phyloP scores from a whole-genome alignment of 2,113 vertebrate genomes.

The Halcyon senegalensis region DNA sequence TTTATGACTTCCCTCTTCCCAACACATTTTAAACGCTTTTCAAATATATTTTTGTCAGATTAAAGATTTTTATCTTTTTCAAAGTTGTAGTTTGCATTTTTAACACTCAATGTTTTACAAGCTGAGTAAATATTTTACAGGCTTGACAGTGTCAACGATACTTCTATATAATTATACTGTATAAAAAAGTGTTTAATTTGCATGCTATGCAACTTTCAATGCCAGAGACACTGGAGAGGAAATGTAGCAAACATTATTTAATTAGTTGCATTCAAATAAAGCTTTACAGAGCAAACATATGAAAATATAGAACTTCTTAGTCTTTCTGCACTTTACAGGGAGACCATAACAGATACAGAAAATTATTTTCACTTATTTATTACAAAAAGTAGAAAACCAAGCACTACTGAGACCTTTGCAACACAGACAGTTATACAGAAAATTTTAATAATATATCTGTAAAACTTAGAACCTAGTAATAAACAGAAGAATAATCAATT shows the following conservation, averaged over 20 bases:
- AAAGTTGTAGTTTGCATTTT: background rate
- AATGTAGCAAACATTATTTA: constrained; percentile 11
- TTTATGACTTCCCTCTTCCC: background rate
- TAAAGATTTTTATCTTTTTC: background rate
- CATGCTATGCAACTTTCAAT: background rate
- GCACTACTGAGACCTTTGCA: background rate
- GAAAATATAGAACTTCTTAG: background rate
- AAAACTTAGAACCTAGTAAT: background rate
- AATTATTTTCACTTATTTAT: background rate
- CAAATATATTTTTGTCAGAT: background rate
- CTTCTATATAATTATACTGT: background rate
- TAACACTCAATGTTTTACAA: background rate
- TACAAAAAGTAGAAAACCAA: background rate
- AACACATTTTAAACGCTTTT: background rate
- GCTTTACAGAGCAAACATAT: background rate
- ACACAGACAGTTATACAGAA: background rate
- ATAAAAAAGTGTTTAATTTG: background rate
- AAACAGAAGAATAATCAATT: background rate
- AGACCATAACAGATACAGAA: background rate
- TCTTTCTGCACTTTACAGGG: background rate
- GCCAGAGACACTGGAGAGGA: background rate
- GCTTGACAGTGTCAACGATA: background rate
- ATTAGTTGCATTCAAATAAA: background rate
- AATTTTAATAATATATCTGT: background rate
- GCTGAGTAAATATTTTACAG: constrained; percentile 29